A percentile compares a stretch with the other conserved stretches of the same genome.
Conservation (phyloP, 2,888 invertebrate genomes). For the Eudasyphora cyanicolor region DNA sequence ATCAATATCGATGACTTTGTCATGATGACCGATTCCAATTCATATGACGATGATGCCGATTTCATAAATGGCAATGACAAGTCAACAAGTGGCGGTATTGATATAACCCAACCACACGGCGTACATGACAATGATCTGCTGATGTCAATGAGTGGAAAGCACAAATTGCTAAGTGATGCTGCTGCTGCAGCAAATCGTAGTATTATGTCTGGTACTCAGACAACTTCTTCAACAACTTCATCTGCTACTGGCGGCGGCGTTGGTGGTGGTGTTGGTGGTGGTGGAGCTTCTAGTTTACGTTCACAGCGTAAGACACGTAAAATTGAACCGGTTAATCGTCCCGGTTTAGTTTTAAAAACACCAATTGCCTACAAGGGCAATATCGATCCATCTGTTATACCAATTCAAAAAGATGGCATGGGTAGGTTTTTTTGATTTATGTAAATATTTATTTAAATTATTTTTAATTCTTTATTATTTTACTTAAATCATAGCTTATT, state of each 20-base stretch:
- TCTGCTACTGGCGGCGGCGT: conserved; percentile 63
- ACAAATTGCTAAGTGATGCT: conserved; percentile 69
- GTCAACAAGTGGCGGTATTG: conserved; percentile 58
- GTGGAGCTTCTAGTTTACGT: conserved; percentile 68
- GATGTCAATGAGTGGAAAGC: conserved; percentile 74
- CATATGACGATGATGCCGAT: conserved; percentile 78
- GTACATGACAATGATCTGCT: conserved; percentile 71
- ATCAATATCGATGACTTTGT: conserved; percentile 80
- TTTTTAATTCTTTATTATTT: conserved; percentile 26
- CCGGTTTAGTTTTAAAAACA: conserved; percentile 87
- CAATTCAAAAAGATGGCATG: conserved; percentile 93
- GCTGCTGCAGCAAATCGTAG: conserved; percentile 63
- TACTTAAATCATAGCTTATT: neutral
- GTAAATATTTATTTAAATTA: conserved; percentile 52
- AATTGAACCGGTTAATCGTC: conserved; percentile 88
- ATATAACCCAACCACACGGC: conserved; percentile 64
- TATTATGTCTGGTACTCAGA: conserved; percentile 55
- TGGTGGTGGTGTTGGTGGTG: conserved; percentile 53
- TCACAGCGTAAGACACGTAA: conserved; percentile 81
- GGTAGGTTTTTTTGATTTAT: conserved; percentile 82
- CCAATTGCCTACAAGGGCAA: conserved; percentile 90
- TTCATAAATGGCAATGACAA: conserved; percentile 72
- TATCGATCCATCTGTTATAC: conserved; percentile 91
- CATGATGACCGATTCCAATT: conserved; percentile 79
- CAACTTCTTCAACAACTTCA: conserved; percentile 56